Evolutionary conservation across 2,888 invertebrate genomes (phyloP).

Genomic region (Brachyopa scutellaris): DNA sequence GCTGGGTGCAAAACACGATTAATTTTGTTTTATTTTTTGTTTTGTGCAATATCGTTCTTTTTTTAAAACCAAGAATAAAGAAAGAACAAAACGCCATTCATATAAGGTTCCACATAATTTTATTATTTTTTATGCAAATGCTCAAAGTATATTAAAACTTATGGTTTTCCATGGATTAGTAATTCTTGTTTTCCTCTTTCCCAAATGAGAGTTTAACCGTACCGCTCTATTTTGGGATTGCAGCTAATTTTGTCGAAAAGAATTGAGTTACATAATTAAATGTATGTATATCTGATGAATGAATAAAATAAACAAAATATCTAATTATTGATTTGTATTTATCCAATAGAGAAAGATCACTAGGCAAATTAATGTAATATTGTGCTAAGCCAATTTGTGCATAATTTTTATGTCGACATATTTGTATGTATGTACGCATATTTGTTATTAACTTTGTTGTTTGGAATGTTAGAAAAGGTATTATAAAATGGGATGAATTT

Average conservation of each 20-base stretch:
- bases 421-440: constrained; percentile 4
- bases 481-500: constrained; percentile 6
- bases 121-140: constrained; percentile 36
- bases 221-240: neutral
- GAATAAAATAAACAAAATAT: constrained; percentile 13
- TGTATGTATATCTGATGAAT: constrained; percentile 10
- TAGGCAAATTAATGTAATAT: neutral
- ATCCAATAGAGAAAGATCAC: neutral
- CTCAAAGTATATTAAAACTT: constrained; percentile 45
- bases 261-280: neutral
- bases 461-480: constrained; percentile 22
- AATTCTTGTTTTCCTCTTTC: constrained; percentile 1
- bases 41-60: constrained; percentile 62
- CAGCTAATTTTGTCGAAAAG: neutral
- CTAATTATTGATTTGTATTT: constrained; percentile 7
- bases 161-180: neutral
- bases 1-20: constrained; percentile 64
- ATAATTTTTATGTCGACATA: neutral
- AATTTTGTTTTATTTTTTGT: constrained; percentile 25
- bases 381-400: constrained; percentile 31
- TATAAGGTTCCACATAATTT: constrained; percentile 10
- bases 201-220: constrained; percentile 20
- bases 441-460: constrained; percentile 34
- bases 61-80: constrained; percentile 34
- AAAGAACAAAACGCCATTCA: constrained; percentile 40